phyloP scores from a whole-genome alignment of 2,797 vertebrate genomes.

The Mus caroli region DNA sequence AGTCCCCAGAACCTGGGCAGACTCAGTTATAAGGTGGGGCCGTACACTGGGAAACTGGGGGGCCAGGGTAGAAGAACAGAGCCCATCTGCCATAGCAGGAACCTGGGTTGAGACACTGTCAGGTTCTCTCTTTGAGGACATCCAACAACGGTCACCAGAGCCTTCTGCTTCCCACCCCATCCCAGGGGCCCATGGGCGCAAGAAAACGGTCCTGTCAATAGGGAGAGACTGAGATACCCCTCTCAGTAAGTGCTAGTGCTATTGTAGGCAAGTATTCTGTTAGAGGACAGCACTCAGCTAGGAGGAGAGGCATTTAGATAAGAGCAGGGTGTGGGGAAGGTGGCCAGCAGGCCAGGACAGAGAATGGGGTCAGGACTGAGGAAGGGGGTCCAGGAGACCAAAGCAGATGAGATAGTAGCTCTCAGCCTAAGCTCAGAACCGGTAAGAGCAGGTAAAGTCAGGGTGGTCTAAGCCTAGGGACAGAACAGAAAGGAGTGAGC shows the following conservation, averaged over 20 bases:
- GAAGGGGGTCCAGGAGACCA: not conserved
- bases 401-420: not conserved
- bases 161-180: not conserved
- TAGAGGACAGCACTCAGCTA: not conserved
- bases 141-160: not conserved
- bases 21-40: not conserved
- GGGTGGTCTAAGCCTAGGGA: not conserved
- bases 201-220: not conserved
- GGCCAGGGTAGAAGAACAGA: not conserved
- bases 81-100: accelerated
- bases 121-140: not conserved
- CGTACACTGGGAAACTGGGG: not conserved
- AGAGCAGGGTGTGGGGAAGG: too few species aligned
- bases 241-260: not conserved
- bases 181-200: not conserved
- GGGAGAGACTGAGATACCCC: not conserved
- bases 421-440: not conserved
- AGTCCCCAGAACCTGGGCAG: not conserved
- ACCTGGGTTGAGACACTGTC: not conserved
- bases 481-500: not conserved
- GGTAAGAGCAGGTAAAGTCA: not conserved
- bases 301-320: not conserved
- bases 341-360: not conserved
- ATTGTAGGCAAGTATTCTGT: not conserved
- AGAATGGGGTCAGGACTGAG: not conserved